Conservation (phyloP, 2,113 vertebrate species). For the Amphiprion ocellaris region DNA sequence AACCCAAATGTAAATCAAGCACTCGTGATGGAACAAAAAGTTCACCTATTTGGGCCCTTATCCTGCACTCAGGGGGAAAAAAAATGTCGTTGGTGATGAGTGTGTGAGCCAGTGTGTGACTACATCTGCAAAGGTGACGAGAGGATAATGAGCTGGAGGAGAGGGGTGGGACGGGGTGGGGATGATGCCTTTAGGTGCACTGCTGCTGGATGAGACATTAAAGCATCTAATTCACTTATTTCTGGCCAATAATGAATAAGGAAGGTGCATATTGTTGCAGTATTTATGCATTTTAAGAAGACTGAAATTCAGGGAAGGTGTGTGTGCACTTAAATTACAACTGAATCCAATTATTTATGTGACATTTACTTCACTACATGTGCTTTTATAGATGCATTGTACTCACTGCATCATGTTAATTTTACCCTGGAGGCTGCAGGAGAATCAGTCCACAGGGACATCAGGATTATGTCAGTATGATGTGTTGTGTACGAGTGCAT, state of each 20-base stretch:
- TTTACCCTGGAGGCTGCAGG: background rate
- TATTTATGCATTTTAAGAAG: background rate
- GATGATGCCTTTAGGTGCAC: slow-evolving; percentile 18
- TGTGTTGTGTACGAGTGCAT: background rate
- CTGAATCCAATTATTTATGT: slow-evolving; percentile 5
- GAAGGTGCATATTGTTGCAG: background rate
- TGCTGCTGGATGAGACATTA: slow-evolving; percentile 2
- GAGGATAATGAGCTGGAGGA: slow-evolving; percentile 54
- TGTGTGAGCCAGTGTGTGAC: slow-evolving; percentile 50
- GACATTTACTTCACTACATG: background rate
- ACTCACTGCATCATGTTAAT: background rate
- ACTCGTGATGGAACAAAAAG: slow-evolving; percentile 46
- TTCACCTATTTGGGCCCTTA: slow-evolving; percentile 30
- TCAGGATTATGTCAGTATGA: slow-evolving; percentile 13
- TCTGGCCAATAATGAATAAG: background rate
- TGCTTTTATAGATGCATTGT: slow-evolving; percentile 20
- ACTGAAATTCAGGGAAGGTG: background rate
- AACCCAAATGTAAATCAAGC: slow-evolving; percentile 36
- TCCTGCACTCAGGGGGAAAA: background rate
- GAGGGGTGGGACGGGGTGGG: background rate
- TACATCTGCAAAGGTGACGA: slow-evolving; percentile 47
- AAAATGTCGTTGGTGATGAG: background rate
- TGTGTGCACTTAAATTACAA: background rate
- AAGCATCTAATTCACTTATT: background rate
- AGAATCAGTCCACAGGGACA: background rate